Conservation (phyloP, 2,113 vertebrate species). For the Amblyopsis rosae region DNA sequence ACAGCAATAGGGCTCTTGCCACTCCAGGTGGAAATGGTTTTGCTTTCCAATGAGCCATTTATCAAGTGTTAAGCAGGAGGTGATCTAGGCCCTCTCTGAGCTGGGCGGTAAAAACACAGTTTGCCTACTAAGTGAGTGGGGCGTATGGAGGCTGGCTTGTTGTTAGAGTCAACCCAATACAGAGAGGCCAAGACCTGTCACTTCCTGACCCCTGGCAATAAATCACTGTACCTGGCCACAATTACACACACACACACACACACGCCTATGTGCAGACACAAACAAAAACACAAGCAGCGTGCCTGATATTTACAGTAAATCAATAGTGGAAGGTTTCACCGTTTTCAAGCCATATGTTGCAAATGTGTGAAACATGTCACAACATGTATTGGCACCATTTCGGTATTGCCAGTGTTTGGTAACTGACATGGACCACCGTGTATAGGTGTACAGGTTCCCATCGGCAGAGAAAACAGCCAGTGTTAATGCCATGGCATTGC, state of each 20-base stretch:
- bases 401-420: too few relatives aligned
- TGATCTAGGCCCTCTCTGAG: constrained; percentile 57
- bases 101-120: constrained; percentile 57
- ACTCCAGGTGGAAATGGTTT: constrained; percentile 38
- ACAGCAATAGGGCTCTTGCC: constrained; percentile 31
- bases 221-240: constrained; percentile 70
- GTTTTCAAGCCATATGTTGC: too few relatives aligned
- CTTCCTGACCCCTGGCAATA: constrained; percentile 72
- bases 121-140: constrained; percentile 70
- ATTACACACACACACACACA: constrained; percentile 52
- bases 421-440: too few relatives aligned
- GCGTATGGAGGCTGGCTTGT: constrained; percentile 64
- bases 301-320: background rate
- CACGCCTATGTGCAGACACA: background rate
- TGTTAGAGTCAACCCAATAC: constrained; percentile 57
- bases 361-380: too few relatives aligned
- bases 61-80: constrained; percentile 55
- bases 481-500: too few relatives aligned
- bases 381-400: too few relatives aligned
- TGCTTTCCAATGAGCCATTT: constrained; percentile 72
- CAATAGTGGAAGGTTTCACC: too few relatives aligned
- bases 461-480: too few relatives aligned
- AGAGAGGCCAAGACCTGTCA: constrained; percentile 64
- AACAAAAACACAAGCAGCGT: constrained; percentile 6
- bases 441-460: too few relatives aligned